Conservation (phyloP, 2,888 invertebrate species). For the Muschampia plurimacula region DNA sequence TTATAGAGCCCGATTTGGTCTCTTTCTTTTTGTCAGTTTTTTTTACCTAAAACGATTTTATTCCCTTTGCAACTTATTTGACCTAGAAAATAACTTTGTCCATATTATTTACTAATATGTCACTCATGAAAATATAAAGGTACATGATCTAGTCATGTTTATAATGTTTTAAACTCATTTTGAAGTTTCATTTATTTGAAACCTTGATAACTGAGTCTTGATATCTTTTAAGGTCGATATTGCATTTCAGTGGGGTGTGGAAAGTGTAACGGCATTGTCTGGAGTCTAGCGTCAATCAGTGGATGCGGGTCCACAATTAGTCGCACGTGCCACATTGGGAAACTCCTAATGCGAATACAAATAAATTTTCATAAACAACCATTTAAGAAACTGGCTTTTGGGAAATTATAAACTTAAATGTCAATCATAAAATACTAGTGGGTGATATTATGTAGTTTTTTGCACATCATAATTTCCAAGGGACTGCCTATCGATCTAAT, state of each 20-base stretch:
- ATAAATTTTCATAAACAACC: constrained; percentile 74
- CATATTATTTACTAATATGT: too few species aligned
- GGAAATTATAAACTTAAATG: constrained; percentile 19
- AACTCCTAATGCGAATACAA: constrained; percentile 69
- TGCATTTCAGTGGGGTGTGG: constrained; percentile 52
- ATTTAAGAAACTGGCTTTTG: constrained; percentile 56
- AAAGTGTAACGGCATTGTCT: constrained; percentile 75
- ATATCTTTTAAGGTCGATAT: constrained; percentile 25
- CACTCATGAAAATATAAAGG: too few species aligned
- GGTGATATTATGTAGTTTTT: neutral
- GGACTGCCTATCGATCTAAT: too few species aligned
- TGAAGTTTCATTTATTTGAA: neutral
- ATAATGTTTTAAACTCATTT: too few species aligned
- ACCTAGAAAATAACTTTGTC: too few species aligned
- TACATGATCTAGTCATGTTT: neutral
- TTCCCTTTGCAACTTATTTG: too few species aligned
- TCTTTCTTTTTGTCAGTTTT: neutral
- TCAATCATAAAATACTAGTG: neutral
- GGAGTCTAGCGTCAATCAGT: constrained; percentile 72
- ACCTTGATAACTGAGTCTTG: constrained; percentile 22
- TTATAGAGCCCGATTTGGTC: neutral
- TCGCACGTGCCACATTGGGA: constrained; percentile 75
- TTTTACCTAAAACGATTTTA: too few species aligned
- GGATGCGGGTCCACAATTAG: constrained; percentile 81
- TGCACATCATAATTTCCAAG: neutral